phyloP scores from a whole-genome alignment of 2,797 vertebrate genomes.

The Euthynnus affinis region DNA sequence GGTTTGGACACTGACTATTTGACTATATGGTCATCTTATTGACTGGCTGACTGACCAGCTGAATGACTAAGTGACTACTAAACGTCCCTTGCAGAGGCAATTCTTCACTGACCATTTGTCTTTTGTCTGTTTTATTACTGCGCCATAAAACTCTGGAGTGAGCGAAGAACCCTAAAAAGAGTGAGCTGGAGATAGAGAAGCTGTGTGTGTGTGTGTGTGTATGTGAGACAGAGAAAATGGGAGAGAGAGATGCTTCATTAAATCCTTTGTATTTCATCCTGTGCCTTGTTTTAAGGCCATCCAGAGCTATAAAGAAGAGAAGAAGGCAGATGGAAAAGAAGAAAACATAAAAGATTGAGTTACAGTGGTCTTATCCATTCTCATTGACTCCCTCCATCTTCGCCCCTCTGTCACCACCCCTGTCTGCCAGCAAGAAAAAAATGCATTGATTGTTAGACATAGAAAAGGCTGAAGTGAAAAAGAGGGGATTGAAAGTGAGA shows the following conservation, averaged over 20 bases:
- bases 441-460: conserved; percentile 1
- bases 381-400: conserved; percentile 42
- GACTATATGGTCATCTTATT: conserved; percentile 44
- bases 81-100: conserved; percentile 55
- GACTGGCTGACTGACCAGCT: conserved; percentile 62
- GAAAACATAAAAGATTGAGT: conserved; percentile 66
- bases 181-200: conserved; percentile 61
- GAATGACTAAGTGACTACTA: conserved; percentile 65
- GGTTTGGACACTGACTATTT: conserved; percentile 25
- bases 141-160: conserved; percentile 67
- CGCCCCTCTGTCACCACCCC: conserved; percentile 1
- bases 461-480: conserved; percentile 2
- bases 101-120: conserved; percentile 79
- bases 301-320: conserved; percentile 64
- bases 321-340: conserved; percentile 60
- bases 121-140: conserved; percentile 75
- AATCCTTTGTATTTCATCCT: conserved; percentile 74
- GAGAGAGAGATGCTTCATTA: conserved; percentile 72
- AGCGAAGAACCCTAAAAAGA: conserved; percentile 67
- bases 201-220: conserved; percentile 29
- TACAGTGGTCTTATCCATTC: conserved; percentile 48
- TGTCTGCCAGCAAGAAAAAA: conserved; percentile 45
- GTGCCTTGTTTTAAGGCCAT: conserved; percentile 63
- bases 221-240: conserved; percentile 4
- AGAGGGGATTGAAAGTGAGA: not conserved